Conservation (phyloP, 2,888 invertebrate genomes). For the Lysandra bellargus region DNA sequence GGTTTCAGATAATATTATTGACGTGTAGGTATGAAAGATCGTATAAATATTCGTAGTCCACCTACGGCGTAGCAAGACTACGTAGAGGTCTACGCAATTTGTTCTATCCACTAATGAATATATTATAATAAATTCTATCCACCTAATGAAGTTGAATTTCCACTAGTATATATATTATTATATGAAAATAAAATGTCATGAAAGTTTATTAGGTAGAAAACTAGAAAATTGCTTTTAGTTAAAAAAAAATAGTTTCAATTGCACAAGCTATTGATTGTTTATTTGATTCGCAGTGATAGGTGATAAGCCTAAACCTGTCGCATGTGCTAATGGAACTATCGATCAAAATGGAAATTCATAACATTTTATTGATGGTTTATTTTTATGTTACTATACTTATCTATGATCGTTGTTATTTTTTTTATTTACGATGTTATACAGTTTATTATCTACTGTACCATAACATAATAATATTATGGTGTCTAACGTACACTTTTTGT, state of each 20-base stretch:
- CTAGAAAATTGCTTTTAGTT: background rate
- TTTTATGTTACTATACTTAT: background rate
- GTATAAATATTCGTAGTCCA: background rate
- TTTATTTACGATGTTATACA: too few species aligned
- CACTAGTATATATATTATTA: too few species aligned
- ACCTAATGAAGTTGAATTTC: background rate
- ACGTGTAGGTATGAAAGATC: too few species aligned
- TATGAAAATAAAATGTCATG: too few species aligned
- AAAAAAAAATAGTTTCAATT: background rate
- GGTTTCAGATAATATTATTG: too few species aligned
- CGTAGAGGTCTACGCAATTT: background rate
- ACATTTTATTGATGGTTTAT: background rate
- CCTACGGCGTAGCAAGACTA: background rate
- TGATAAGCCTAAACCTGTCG: background rate
- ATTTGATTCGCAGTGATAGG: conserved; percentile 10
- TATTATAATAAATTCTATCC: background rate
- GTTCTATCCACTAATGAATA: background rate
- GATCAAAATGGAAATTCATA: background rate
- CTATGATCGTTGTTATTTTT: too few species aligned
- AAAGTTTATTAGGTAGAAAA: background rate
- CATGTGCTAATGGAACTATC: background rate
- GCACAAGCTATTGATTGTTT: background rate
- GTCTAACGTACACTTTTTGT: too few species aligned
- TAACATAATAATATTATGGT: too few species aligned
- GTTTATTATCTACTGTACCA: too few species aligned